Evolutionary conservation across 2,888 invertebrate species (phyloP).

Genomic region (Plagodis dolabraria): DNA sequence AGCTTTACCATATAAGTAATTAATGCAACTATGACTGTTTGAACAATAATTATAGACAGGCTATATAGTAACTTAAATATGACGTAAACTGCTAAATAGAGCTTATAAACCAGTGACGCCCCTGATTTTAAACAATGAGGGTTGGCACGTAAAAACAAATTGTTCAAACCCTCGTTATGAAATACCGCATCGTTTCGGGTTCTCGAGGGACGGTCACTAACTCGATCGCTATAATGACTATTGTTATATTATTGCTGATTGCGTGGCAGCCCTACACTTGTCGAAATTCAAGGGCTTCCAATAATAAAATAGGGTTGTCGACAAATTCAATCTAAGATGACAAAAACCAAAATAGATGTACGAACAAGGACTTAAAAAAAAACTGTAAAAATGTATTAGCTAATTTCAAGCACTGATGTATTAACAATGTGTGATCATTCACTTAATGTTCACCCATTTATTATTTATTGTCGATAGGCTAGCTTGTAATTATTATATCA

Average conservation of each 20-base stretch:
- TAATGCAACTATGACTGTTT: neutral
- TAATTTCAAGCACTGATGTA: too few species aligned
- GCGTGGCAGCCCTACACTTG: constrained; percentile 13
- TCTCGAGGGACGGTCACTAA: constrained; percentile 33
- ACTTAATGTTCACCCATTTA: too few species aligned
- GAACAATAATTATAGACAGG: neutral
- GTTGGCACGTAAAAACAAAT: constrained; percentile 56
- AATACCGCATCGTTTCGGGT: constrained; percentile 23
- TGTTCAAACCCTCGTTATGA: constrained; percentile 35
- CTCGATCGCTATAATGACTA: constrained; percentile 36
- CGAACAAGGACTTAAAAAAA: too few species aligned
- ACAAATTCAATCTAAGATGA: too few species aligned
- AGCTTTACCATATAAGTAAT: too few species aligned
- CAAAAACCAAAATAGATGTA: too few species aligned
- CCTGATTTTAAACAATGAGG: constrained; percentile 35
- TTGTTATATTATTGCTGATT: constrained; percentile 30
- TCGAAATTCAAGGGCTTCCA: too few species aligned
- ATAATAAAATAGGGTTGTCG: too few species aligned
- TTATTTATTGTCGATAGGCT: too few species aligned
- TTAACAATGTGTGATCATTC: too few species aligned
- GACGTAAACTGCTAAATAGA: neutral
- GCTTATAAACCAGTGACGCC: constrained; percentile 23
- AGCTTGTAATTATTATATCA: too few species aligned
- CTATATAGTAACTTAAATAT: neutral
- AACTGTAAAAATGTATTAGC: too few species aligned